phyloP scores from a whole-genome alignment of 2,113 vertebrate genomes.

The Eulemur rufifrons region DNA sequence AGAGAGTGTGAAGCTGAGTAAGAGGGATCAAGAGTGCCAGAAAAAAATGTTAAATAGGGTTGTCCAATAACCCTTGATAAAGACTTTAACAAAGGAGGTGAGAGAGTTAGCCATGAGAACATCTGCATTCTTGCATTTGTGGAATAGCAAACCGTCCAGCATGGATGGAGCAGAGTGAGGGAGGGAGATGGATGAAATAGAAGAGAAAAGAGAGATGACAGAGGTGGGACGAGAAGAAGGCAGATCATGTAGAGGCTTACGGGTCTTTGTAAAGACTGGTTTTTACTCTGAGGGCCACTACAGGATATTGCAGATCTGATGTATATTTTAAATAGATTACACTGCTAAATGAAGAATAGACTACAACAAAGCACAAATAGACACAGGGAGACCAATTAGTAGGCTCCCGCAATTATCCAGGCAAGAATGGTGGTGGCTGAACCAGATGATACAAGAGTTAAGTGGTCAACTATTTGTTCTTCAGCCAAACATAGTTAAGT shows the following conservation, averaged over 20 bases:
- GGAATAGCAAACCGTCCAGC: background rate
- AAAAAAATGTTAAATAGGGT: background rate
- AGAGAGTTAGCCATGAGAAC: background rate
- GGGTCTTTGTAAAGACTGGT: background rate
- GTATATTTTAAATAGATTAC: background rate
- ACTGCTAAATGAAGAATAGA: background rate
- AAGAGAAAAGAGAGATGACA: background rate
- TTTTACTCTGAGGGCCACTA: background rate
- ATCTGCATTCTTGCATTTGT: background rate
- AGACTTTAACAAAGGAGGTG: background rate
- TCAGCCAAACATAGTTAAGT: background rate
- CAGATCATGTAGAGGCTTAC: background rate
- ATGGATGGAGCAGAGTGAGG: background rate
- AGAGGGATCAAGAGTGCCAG: background rate
- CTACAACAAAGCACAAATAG: background rate
- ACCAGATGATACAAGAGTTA: background rate
- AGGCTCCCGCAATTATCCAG: background rate
- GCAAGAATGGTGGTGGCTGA: background rate
- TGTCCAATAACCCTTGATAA: background rate
- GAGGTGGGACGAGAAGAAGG: background rate
- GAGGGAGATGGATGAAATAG: background rate
- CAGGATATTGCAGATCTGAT: background rate
- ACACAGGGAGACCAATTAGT: background rate
- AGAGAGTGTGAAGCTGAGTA: background rate
- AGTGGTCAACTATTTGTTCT: background rate